Percentiles rank a stretch among this genome's conserved stretches.
Conservation (phyloP, 2,797 vertebrate species). For the Tauraco hartlaubi region DNA sequence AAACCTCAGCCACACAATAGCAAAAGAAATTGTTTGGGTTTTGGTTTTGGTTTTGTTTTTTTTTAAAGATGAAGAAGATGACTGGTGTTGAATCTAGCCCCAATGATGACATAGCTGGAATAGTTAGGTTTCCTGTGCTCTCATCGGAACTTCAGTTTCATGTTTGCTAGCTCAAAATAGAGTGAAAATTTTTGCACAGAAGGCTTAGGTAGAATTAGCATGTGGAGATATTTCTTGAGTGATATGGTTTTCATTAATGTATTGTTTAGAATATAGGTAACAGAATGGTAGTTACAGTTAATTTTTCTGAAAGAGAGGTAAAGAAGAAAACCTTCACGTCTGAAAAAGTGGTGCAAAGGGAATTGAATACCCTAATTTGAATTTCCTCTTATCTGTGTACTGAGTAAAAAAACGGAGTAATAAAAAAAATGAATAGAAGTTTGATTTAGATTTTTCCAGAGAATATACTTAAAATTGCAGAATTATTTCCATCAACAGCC, state of each 20-base stretch:
- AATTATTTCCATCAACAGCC: slow-evolving; percentile 48
- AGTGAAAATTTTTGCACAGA: not conserved
- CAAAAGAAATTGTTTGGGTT: not conserved
- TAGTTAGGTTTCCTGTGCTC: not conserved
- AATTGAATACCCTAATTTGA: not conserved
- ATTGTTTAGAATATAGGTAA: slow-evolving; percentile 36
- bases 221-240: not conserved
- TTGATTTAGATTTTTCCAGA: slow-evolving; percentile 42
- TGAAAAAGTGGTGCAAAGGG: slow-evolving; percentile 37
- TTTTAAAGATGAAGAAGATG: too few species aligned
- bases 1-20: not conserved
- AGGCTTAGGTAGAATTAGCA: not conserved
- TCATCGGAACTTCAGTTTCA: not conserved
- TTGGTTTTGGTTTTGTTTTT: not conserved
- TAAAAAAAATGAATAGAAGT: not conserved
- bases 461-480: slow-evolving; percentile 14
- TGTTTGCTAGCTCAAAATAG: slow-evolving; percentile 9
- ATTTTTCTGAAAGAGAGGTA: slow-evolving; percentile 1
- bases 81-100: not conserved
- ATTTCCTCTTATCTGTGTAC: slow-evolving; percentile 11
- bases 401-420: not conserved
- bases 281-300: not conserved
- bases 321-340: slow-evolving; percentile 33
- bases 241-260: slow-evolving; percentile 14
- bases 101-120: fast-evolving